Evolutionary conservation across 1,140 invertebrate genomes (phyloP), one percentile per base, ranked within the genome.

Genomic region (Drosophila teissieri): DNA sequence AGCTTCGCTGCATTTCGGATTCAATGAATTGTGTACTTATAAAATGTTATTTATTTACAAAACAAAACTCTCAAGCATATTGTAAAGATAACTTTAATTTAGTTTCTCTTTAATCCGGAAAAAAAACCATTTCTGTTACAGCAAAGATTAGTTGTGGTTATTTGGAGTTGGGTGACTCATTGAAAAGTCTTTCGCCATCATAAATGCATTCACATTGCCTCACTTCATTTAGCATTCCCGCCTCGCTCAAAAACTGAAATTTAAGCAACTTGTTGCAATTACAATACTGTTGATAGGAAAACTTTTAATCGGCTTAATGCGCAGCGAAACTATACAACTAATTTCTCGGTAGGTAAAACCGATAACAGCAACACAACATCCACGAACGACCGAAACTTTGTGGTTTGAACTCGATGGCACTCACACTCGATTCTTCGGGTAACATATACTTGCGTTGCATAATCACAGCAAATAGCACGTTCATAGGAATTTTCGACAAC

Each of bases 251-350:
- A 34, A 46, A 40, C n/a, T n/a, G 24, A 10, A 34, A 8, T 27
- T 61, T 27, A 22, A 79, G 22, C 55, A 61, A 65, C 67, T 70
- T 56, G 64, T 69, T 70, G 64, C 64, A 37, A 42, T 51, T 31
- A 78, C 31, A 42, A 55, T 70, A 34, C 27, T 54, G 69, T 65
- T 73, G 68, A 73, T 73, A 45, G 62, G 17, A 68, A 76, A 80
- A 80, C 46, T 83, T 80, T 79, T 62, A 73, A 85, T 77, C 55
- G 57, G 44, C 67, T 45, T 57, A 69, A 68, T 65, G 55, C 24
- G 54, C 19, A 48, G 57, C 37, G 63, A 58, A 54, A 74, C 67
- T 61, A 61, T 60, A 68, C 67, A 64, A 73, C 62, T 64, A 49
- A 73, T 84, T 79, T 77, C 58, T 46, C 17, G 39, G 12, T 55